Conservation (phyloP, 2,797 vertebrate genomes). For the Danio albolineatus region DNA sequence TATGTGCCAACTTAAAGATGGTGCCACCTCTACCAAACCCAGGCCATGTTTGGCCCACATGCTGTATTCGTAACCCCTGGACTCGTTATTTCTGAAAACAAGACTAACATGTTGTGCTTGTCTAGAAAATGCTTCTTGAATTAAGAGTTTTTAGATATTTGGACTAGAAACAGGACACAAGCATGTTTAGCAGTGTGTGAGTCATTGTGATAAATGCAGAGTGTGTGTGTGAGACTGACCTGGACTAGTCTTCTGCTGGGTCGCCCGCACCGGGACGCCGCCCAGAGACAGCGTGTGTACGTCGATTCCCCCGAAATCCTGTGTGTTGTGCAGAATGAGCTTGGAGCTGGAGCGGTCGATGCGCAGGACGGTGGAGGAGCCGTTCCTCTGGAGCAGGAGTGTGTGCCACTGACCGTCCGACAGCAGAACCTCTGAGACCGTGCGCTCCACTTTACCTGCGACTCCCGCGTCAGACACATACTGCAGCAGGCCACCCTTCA, state of each 20-base stretch:
- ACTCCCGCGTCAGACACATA: slow-evolving; percentile 92
- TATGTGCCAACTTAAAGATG: too few relatives aligned
- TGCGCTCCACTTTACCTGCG: slow-evolving; percentile 93
- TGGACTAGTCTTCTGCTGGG: slow-evolving; percentile 81
- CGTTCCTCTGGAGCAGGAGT: slow-evolving; percentile 85
- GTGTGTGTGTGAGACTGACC: slow-evolving; percentile 81
- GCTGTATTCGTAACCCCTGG: too few relatives aligned
- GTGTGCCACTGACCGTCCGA: slow-evolving; percentile 95
- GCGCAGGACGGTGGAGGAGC: slow-evolving; percentile 81
- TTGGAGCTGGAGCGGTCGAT: slow-evolving; percentile 80
- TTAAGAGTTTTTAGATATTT: too few relatives aligned
- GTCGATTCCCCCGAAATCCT: slow-evolving; percentile 91
- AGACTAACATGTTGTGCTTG: too few relatives aligned
- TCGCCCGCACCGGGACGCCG: slow-evolving; percentile 84
- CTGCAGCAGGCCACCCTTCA: slow-evolving; percentile 92
- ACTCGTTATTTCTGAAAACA: too few relatives aligned
- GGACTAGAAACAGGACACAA: too few relatives aligned
- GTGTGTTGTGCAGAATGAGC: slow-evolving; percentile 85
- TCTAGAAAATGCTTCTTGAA: too few relatives aligned
- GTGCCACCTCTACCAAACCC: too few relatives aligned
- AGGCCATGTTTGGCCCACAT: too few relatives aligned
- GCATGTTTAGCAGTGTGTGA: too few relatives aligned
- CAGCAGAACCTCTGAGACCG: slow-evolving; percentile 82
- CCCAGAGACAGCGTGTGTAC: slow-evolving; percentile 93
- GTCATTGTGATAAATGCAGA: too few relatives aligned